Evolutionary conservation across 2,113 vertebrate species (phyloP).

Genomic region (Myotis brandtii): DNA sequence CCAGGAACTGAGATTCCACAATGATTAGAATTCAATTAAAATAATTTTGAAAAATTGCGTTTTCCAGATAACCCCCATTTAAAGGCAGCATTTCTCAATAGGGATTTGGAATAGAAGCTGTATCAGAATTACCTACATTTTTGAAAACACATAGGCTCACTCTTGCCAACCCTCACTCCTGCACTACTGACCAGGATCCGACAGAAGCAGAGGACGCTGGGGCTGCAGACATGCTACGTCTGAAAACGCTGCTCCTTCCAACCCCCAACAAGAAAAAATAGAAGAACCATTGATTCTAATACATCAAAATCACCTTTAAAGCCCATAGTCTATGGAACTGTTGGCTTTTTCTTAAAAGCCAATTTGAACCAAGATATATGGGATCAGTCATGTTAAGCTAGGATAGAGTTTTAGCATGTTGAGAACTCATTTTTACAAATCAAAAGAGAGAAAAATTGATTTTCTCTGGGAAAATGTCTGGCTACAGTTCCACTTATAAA

Average conservation of each 20-base stretch:
- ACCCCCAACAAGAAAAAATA: neutral
- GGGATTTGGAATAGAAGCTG: neutral
- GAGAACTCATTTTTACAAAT: neutral
- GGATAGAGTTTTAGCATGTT: neutral
- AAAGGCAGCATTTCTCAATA: neutral
- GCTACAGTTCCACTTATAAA: neutral
- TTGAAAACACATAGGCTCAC: neutral
- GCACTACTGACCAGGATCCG: neutral
- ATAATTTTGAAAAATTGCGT: neutral
- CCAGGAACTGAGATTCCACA: neutral
- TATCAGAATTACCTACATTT: neutral
- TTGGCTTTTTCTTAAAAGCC: neutral
- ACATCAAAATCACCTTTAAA: neutral
- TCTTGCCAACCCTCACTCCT: neutral
- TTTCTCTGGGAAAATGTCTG: neutral
- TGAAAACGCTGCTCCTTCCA: neutral
- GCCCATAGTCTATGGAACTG: neutral
- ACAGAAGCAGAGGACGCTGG: neutral
- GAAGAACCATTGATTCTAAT: neutral
- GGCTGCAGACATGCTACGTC: neutral
- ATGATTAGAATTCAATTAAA: constrained; percentile 11
- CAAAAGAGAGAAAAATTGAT: neutral
- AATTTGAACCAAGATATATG: constrained; percentile 15
- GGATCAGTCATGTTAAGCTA: neutral
- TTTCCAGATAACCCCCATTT: constrained; percentile 14